phyloP scores from a whole-genome alignment of 2,888 invertebrate genomes.

The Caenorhabditis angaria region DNA sequence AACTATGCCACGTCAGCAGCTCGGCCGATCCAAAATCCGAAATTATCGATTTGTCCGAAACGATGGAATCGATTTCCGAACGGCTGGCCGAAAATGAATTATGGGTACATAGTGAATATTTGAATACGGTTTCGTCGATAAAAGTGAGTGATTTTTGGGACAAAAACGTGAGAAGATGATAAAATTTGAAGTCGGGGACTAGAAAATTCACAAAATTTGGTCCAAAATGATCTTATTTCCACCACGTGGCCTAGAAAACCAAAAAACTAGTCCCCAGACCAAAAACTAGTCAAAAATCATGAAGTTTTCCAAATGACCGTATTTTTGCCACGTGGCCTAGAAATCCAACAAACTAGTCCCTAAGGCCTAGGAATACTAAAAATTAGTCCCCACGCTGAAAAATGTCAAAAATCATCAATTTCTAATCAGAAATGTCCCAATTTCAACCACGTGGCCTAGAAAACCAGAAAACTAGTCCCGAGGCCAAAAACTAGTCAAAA shows the following conservation, averaged over 20 bases:
- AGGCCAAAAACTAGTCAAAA: too few relatives aligned
- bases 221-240: neutral
- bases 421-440: too few relatives aligned
- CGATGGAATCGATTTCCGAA: constrained; percentile 60
- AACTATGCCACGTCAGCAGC: constrained; percentile 66
- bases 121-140: constrained; percentile 52
- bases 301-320: neutral
- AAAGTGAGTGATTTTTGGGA: constrained; percentile 13
- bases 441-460: too few relatives aligned
- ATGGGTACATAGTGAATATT: constrained; percentile 69
- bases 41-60: constrained; percentile 50
- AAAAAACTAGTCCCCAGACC: too few relatives aligned
- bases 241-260: too few relatives aligned
- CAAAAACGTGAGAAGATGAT: neutral
- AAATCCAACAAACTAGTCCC: too few relatives aligned
- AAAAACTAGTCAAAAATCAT: neutral
- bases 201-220: neutral
- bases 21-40: constrained; percentile 59
- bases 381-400: too few relatives aligned
- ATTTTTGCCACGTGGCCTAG: neutral
- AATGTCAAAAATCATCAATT: too few relatives aligned
- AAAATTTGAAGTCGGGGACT: neutral
- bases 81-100: constrained; percentile 61
- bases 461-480: too few relatives aligned
- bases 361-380: too few relatives aligned